Evolutionary conservation across 2,797 vertebrate species (phyloP), one percentile per base, ranked within the genome.

Genomic region (Dallia pectoralis): DNA sequence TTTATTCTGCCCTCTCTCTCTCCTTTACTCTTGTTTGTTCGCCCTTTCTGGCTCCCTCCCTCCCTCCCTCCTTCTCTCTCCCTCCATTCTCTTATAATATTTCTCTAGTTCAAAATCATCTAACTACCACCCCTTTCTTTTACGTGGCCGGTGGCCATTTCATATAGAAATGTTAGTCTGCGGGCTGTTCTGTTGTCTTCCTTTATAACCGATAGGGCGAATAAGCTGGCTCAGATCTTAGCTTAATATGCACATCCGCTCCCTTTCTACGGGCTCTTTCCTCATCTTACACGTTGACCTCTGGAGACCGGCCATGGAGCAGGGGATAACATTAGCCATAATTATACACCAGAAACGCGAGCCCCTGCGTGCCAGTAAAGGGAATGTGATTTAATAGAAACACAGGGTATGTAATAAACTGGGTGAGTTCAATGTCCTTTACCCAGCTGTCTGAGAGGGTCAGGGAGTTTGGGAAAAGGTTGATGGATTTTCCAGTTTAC

Each of bases 361-460:
- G 79, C 67, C n/a, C 66, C 56, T 30, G 14, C 25, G 16, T 40
- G 33, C 70, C 63, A 36, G 3, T 51, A 14, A 65, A 65, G 47
- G 47, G 30, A 30, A 32, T 16, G 4, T 44, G 64, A 29, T 75
- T 78, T 78, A 83, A 81, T 73, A 73, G 74, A 79, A 72, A 72
- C 79, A 78, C 22, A 44, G 65, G 22, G 61, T 16, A 33, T 44
- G 51, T 69, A 74, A 64, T 63, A 67, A 47, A 33, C 8, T 73
- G 56, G 72, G 36, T 19, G 61, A 70, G 71, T 74, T 67, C 69
- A 63, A 67, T 32, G 33, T 48, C 70, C 51, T 36, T 62, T 72
- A 74, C 72, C 48, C 62, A 9, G 49, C 67, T 25, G 36, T 65
- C 56, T 71, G 27, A 71, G 7, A 49, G 53, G 64, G 75, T 79